These are phyloP conservation scores for Tiphia femorata DNA, from an alignment of 2,888 invertebrate genomes.

Conservation along the genomic window DNA sequence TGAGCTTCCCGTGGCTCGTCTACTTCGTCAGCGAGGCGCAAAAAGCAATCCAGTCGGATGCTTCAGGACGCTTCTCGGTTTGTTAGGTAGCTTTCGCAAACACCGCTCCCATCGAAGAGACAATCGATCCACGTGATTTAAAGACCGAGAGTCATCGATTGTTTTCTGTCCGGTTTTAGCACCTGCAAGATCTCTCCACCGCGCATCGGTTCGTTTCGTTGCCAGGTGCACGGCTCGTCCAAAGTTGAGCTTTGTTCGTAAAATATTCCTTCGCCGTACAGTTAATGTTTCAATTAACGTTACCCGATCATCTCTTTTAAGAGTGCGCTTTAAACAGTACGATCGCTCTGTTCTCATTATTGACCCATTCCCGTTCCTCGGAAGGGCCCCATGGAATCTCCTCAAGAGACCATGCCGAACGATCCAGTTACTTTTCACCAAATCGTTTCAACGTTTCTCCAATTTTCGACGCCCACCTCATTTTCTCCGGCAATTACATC, in stretches of 20 bases:
- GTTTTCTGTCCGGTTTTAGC: too few relatives aligned
- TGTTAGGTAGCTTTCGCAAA: conserved; percentile 13
- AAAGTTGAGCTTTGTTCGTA: background rate
- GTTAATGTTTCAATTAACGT: too few relatives aligned
- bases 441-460: conserved; percentile 6
- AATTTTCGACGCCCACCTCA: background rate
- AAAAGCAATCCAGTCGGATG: conserved; percentile 6
- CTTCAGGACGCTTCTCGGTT: conserved; percentile 2
- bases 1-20: conserved; percentile 26
- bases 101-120: conserved; percentile 4
- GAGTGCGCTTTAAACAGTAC: too few relatives aligned
- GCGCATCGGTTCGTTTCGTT: conserved; percentile 8
- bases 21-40: conserved; percentile 18
- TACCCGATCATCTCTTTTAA: too few relatives aligned
- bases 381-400: background rate
- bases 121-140: background rate
- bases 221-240: too few relatives aligned
- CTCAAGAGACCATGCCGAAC: background rate
- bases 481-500: conserved; percentile 18
- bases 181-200: background rate
- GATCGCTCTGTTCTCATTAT: too few relatives aligned
- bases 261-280: too few relatives aligned
- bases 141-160: too few relatives aligned
- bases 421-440: background rate
- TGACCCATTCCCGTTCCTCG: background rate